Conservation (phyloP, 2,797 vertebrate species). For the Tangara arthus region DNA sequence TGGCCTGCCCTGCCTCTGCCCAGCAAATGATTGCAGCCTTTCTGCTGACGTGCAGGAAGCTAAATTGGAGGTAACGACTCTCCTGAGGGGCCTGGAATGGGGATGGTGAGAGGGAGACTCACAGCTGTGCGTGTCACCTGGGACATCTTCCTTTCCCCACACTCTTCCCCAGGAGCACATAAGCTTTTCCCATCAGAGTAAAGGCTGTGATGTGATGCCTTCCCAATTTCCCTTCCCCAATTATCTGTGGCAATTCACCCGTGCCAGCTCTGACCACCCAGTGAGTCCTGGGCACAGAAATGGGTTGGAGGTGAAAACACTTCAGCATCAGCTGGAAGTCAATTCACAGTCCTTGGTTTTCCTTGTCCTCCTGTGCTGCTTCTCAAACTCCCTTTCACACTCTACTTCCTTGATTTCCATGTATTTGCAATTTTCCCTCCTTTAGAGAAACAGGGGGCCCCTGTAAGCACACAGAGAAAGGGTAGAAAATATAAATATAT, state of each 20-base stretch:
- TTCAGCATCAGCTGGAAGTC: background rate
- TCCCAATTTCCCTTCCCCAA: background rate
- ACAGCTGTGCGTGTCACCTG: background rate
- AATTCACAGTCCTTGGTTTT: background rate
- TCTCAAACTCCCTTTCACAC: background rate
- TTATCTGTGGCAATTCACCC: background rate
- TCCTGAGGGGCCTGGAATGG: background rate
- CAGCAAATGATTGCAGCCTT: background rate
- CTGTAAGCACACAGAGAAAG: background rate
- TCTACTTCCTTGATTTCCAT: background rate
- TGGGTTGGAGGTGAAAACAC: background rate
- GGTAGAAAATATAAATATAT: background rate
- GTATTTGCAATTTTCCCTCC: background rate
- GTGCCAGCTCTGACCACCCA: background rate
- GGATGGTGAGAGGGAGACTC: background rate
- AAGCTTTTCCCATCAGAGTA: background rate
- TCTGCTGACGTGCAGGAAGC: background rate
- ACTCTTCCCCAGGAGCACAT: background rate
- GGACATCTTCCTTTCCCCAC: background rate
- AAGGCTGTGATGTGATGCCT: background rate
- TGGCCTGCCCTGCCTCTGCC: background rate
- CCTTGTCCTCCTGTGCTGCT: background rate
- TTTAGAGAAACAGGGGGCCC: background rate
- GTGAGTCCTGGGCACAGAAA: background rate
- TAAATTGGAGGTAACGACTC: conserved; percentile 38